A percentile compares a stretch with the other conserved stretches of the same genome.
Conservation (phyloP, 2,113 vertebrate genomes). For the Engraulis encrasicolus region DNA sequence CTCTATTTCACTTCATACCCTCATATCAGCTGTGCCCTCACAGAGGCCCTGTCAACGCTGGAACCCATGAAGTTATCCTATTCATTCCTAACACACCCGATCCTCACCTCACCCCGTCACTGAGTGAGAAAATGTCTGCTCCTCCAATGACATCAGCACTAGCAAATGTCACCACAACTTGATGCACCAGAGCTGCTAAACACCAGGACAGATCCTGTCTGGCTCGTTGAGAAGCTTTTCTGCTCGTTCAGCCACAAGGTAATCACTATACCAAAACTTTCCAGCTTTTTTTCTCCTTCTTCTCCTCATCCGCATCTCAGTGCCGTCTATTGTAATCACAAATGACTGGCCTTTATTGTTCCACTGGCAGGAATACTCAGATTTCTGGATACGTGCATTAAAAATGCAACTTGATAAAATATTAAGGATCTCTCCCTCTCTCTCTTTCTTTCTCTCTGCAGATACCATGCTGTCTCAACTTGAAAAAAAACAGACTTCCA, state of each 20-base stretch:
- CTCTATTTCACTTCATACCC: too few relatives aligned
- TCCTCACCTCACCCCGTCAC: too few relatives aligned
- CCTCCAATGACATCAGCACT: too few relatives aligned
- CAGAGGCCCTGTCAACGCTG: too few relatives aligned
- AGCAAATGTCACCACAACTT: not conserved
- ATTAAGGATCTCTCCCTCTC: too few relatives aligned
- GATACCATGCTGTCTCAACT: constrained; percentile 59
- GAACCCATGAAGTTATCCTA: too few relatives aligned
- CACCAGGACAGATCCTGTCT: not conserved
- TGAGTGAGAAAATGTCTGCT: too few relatives aligned
- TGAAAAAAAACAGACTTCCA: constrained; percentile 50
- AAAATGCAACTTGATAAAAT: constrained; percentile 73
- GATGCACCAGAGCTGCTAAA: not conserved
- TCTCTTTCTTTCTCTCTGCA: too few relatives aligned
- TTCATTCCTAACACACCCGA: too few relatives aligned
- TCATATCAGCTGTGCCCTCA: too few relatives aligned
- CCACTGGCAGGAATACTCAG: constrained; percentile 68
- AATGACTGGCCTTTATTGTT: constrained; percentile 71
- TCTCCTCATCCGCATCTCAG: constrained; percentile 56
- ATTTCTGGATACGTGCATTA: constrained; percentile 71
- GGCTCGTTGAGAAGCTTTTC: constrained; percentile 19
- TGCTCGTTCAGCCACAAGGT: constrained; percentile 59
- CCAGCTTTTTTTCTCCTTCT: not conserved
- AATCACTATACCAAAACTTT: constrained; percentile 53
- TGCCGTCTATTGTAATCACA: constrained; percentile 65